Percentiles rank a stretch among this genome's conserved stretches.
phyloP scores from a whole-genome alignment of 2,113 vertebrate genomes.

The Epinephelus moara region DNA sequence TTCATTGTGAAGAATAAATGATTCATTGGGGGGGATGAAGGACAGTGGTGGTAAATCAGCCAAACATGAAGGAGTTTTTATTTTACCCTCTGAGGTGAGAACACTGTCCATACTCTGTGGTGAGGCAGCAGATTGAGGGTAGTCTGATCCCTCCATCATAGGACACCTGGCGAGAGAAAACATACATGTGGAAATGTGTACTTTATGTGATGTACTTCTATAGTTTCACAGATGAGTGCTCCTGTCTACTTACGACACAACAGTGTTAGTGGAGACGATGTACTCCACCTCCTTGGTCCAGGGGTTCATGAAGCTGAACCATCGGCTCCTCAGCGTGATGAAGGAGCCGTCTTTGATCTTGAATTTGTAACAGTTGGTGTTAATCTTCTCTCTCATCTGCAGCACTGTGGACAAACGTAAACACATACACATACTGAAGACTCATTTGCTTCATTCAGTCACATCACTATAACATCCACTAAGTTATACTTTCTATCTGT shows the following conservation, averaged over 20 bases:
- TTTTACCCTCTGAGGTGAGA: conserved; percentile 90
- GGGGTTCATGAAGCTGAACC: conserved; percentile 99
- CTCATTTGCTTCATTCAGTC: background rate
- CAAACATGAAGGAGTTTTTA: background rate
- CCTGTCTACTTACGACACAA: conserved; percentile 93
- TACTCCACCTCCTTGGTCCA: conserved; percentile 99
- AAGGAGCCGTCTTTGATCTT: conserved; percentile 99
- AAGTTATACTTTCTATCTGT: background rate
- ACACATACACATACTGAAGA: background rate
- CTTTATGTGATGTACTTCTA: too few species aligned
- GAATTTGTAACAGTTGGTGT: conserved; percentile 98
- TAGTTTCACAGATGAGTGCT: too few species aligned
- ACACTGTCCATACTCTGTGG: conserved; percentile 96
- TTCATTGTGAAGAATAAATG: too few species aligned
- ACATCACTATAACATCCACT: background rate
- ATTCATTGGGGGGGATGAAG: background rate
- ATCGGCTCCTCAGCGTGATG: conserved; percentile 96
- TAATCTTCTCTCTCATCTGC: conserved; percentile 98
- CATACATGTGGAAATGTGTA: background rate
- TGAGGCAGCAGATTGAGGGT: conserved; percentile 91
- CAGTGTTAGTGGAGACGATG: conserved; percentile 98
- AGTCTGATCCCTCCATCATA: conserved; percentile 91
- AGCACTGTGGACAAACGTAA: conserved; percentile 85
- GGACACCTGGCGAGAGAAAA: conserved; percentile 63
- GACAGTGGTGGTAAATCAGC: background rate